Base-by-base conservation (phyloP, 2,797 vertebrate species). In the Sebastes trivittatus region DNA sequence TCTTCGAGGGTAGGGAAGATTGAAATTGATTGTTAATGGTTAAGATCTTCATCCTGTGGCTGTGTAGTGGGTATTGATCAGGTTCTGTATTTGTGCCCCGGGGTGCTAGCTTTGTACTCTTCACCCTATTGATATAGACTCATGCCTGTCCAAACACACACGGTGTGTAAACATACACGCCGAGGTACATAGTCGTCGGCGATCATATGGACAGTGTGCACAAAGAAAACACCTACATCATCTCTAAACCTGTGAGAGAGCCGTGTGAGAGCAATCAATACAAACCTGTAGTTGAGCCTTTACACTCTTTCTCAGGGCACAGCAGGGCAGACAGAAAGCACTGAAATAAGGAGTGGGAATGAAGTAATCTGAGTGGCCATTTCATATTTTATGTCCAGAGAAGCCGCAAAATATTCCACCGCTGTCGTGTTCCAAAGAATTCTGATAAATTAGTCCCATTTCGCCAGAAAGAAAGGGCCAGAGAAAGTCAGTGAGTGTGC, bases 1-100 rank as follows among this genome's bases (percentile, higher is more conserved):
- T 68, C 75, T 89, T 77, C 72, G 23, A 72, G 76, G 14, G 61
- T 49, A 49, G 46, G 72, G 66, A 66, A 81, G 86, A 92, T 86
- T 87, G 49, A 88, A 89, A 90, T 81, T 81, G 91, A 93, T 88
- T 75, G 30, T 64, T 76, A 67, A 78, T 83, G 83, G 72, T 87
- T 61, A 58, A 76, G 77, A 64, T 83, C 67, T 85, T 87, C 68
- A 81, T 90, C 49, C 68, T 75, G 71, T 74, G 42, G 27, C 81
- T 68, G 75, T 74, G 67, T 67, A 20, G 72, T 66, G 59, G 83
- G 82, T 88, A 87, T 92, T 49, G 85, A 92, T 89, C 38, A 20
- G 32, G 10, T 5, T 64, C 38, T 65, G 61, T 66, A 20, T 77
- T 61, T 72, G 38, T 42, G 3, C 36, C 69, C 32, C 2, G 4